Percentiles rank a stretch among this genome's conserved stretches.
phyloP scores from a whole-genome alignment of 2,888 invertebrate species.

The Mesoligia furuncula region DNA sequence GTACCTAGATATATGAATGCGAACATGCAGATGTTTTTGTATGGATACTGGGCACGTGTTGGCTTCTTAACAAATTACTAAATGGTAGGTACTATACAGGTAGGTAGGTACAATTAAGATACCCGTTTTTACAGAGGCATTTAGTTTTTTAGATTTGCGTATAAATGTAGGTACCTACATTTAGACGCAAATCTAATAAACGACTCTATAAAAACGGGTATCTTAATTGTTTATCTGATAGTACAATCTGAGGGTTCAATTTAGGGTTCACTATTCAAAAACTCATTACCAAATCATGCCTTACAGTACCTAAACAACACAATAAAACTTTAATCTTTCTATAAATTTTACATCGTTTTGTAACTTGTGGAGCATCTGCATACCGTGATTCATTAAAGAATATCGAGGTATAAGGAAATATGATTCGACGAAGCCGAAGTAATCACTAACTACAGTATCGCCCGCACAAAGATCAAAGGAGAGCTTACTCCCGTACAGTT shows the following conservation, averaged over 20 bases:
- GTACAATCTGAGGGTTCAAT: not conserved
- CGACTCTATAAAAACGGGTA: not conserved
- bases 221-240: not conserved
- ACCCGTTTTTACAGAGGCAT: too few relatives aligned
- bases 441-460: constrained; percentile 1
- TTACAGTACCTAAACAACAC: not conserved
- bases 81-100: not conserved
- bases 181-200: constrained; percentile 7
- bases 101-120: too few relatives aligned
- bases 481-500: not conserved
- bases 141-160: too few relatives aligned
- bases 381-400: not conserved
- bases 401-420: not conserved
- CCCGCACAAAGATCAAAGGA: constrained; percentile 10
- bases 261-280: not conserved
- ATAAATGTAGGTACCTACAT: not conserved
- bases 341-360: too few relatives aligned
- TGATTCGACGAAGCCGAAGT: not conserved
- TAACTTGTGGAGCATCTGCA: not conserved
- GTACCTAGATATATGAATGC: constrained; percentile 3
- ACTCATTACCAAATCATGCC: not conserved
- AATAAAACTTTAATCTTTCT: not conserved
- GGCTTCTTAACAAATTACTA: constrained; percentile 15
- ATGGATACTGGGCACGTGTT: not conserved
- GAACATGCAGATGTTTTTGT: constrained; percentile 1